A percentile compares a stretch with the other conserved stretches of the same genome.
These are phyloP conservation scores for Cheilosia pagana DNA, from an alignment of 2,888 invertebrate species.

Conservation along the genomic window DNA sequence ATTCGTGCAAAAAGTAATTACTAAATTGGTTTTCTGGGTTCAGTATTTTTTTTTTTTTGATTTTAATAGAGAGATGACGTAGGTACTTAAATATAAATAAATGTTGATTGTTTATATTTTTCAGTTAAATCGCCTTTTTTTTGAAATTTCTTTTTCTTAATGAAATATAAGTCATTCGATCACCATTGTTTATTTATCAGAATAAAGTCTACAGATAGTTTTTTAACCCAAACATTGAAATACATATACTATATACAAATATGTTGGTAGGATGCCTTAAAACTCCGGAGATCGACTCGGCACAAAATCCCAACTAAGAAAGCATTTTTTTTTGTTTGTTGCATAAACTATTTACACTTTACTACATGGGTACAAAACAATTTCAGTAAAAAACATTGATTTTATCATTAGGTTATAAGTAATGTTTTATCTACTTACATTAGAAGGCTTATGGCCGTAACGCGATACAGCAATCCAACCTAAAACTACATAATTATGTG, in stretches of 20 bases:
- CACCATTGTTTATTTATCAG: conserved; percentile 40
- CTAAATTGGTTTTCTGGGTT: conserved; percentile 33
- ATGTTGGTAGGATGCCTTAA: background rate
- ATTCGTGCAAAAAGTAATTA: conserved; percentile 72
- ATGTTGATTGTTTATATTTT: conserved; percentile 41
- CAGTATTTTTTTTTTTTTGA: conserved; percentile 39
- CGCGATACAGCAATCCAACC: conserved; percentile 11
- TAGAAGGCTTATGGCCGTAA: conserved; percentile 9
- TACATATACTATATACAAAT: conserved; percentile 45
- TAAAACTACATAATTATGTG: conserved; percentile 12
- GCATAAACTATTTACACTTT: conserved; percentile 30
- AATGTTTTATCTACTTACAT: background rate
- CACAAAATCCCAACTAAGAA: background rate
- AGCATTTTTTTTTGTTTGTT: background rate
- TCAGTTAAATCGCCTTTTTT: conserved; percentile 3
- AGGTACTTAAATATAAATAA: conserved; percentile 10
- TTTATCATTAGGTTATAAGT: background rate
- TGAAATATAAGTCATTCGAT: conserved; percentile 60
- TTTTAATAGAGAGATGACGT: conserved; percentile 49
- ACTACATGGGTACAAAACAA: conserved; percentile 28
- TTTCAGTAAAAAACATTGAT: conserved; percentile 48
- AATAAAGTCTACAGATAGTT: conserved; percentile 24
- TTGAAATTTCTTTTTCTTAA: background rate
- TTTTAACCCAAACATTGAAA: conserved; percentile 25
- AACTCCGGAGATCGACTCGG: background rate